Evolutionary conservation across 2,797 vertebrate species (phyloP), one percentile per base, ranked within the genome.

Genomic region (Sebastes flavidus): DNA sequence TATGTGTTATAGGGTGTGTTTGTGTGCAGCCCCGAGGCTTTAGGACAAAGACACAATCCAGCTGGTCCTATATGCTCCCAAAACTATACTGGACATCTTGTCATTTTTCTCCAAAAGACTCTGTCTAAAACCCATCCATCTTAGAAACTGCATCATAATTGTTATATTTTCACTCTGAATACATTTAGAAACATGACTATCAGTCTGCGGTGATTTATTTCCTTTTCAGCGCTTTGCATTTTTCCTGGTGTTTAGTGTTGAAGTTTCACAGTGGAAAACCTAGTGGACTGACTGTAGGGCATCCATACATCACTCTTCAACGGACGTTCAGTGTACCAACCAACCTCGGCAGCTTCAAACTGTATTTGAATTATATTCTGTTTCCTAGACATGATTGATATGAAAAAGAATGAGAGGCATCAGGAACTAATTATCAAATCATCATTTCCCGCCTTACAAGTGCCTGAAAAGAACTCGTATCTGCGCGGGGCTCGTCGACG

Each of bases 391-490:
- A 65, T 90, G 93, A 95, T 90, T 92, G 89, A 95, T 94, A 89
- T 80, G 74, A 91, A 87, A 91, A 88, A 94, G 84, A 91, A 93
- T 84, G 86, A 87, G 82, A 74, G 24, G 77, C 94, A 95, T 94
- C 93, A 82, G 92, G 94, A 95, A 94, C 82, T 88, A 92, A 94
- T 94, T 94, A 94, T 89, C 86, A 87, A 93, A 93, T 93, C 91
- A 92, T 85, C 61, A 75, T 91, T 91, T 88, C 87, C 89, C 77
- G 84, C 79, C 86, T 83, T 71, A 77, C 78, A 82, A 90, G 90
- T 90, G 87, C 84, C 81, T 88, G 65, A 86, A 86, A 87, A 71
- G 71, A 66, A 79, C 72, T 82, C 16, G 30, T 89, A 88, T 91
- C 88, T 88, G 83, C 20, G 30, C 38, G 27, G 79, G 77, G 76